These are phyloP conservation scores for Hemicordylus capensis DNA, from an alignment of 2,113 vertebrate genomes.

Conservation along the genomic window DNA sequence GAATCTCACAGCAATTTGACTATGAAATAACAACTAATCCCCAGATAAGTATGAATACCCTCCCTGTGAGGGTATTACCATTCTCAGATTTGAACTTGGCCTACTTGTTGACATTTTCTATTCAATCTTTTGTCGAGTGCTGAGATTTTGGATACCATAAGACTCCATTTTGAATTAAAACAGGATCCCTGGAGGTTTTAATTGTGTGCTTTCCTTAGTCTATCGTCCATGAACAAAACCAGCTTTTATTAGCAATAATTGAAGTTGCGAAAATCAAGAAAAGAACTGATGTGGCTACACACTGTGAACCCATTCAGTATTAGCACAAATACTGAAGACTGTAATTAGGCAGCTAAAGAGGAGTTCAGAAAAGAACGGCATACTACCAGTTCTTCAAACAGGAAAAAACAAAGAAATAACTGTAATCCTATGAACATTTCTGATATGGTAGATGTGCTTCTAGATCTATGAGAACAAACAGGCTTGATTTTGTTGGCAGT, in stretches of 20 bases:
- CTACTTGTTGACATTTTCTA: conserved; percentile 44
- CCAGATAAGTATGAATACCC: conserved; percentile 14
- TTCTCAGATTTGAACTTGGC: conserved; percentile 36
- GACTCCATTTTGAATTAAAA: conserved; percentile 55
- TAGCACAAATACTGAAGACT: conserved; percentile 46
- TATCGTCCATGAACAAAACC: conserved; percentile 51
- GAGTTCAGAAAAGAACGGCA: conserved; percentile 24
- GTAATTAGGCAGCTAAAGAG: conserved; percentile 53
- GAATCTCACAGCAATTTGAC: conserved; percentile 4
- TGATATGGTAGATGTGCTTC: conserved; percentile 38
- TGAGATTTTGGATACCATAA: conserved; percentile 31
- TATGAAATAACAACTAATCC: conserved; percentile 30
- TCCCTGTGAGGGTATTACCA: background rate
- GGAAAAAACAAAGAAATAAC: conserved; percentile 13
- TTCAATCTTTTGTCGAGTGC: conserved; percentile 34
- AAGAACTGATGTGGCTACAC: conserved; percentile 56
- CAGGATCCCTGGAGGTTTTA: conserved; percentile 55
- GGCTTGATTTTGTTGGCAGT: conserved; percentile 42
- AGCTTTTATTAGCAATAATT: conserved; percentile 63
- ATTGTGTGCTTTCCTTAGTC: conserved; percentile 53
- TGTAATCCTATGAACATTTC: background rate
- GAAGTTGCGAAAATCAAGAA: conserved; percentile 65
- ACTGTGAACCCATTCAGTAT: conserved; percentile 54
- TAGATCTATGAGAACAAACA: conserved; percentile 15
- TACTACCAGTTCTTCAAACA: conserved; percentile 22